Percentiles rank a stretch among this genome's conserved stretches.
These are phyloP conservation scores for Microplitis deprimator DNA, from an alignment of 2,888 invertebrate genomes.

Conservation along the genomic window DNA sequence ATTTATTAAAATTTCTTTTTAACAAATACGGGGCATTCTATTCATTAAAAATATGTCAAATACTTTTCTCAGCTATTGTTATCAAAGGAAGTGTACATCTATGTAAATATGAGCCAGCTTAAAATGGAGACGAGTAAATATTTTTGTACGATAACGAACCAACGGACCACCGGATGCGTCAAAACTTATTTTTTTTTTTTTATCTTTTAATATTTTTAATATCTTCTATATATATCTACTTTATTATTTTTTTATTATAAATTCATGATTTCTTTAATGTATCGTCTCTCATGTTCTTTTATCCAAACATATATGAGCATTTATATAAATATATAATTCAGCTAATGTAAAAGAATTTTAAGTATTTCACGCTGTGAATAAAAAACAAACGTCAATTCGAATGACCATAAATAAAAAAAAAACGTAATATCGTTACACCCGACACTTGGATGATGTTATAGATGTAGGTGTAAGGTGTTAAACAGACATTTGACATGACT, in stretches of 20 bases:
- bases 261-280: neutral
- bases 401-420: neutral
- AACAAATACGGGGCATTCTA: neutral
- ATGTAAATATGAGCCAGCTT: constrained; percentile 8
- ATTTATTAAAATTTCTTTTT: neutral
- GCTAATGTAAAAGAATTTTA: neutral
- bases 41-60: neutral
- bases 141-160: neutral
- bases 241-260: neutral
- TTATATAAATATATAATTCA: neutral
- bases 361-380: neutral
- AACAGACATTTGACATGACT: constrained; percentile 34
- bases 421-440: neutral
- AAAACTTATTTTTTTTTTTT: neutral
- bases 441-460: neutral
- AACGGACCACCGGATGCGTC: constrained; percentile 10
- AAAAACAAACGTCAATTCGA: neutral
- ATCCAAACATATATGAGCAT: no score
- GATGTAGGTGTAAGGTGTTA: constrained; percentile 14
- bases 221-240: neutral
- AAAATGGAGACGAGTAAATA: constrained; percentile 5
- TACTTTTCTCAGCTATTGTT: neutral
- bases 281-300: neutral
- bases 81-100: constrained; percentile 6
- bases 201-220: neutral